Evolutionary conservation across 2,797 vertebrate species (phyloP).

Genomic region (Macrochelys suwanniensis): DNA sequence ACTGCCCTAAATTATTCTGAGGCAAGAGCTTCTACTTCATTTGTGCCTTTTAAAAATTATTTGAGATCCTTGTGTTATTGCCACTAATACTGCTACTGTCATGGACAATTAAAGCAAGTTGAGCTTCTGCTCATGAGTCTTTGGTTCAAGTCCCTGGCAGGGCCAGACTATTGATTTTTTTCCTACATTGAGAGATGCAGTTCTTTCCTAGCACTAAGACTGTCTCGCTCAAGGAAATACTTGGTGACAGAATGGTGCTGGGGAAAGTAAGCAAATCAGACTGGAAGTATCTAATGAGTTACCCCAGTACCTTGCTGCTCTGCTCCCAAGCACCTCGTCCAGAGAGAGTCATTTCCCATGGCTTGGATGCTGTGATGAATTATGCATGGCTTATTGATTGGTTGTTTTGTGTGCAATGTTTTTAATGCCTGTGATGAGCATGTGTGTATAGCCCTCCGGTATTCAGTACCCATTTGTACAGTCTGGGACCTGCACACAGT

Average conservation of each 20-base stretch:
- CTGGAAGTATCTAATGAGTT: not conserved
- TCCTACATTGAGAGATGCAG: rapidly evolving
- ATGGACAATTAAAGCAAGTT: rapidly evolving
- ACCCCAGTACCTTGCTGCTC: not conserved
- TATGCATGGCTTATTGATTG: not conserved
- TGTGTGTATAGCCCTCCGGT: not conserved
- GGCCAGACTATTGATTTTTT: not conserved
- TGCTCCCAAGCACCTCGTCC: not conserved
- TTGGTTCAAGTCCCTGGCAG: not conserved
- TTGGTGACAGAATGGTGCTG: not conserved
- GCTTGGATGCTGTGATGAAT: not conserved
- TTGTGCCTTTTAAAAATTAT: not conserved
- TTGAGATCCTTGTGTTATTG: not conserved
- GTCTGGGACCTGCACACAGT: not conserved
- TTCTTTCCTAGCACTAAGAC: not conserved
- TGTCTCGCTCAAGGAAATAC: not conserved
- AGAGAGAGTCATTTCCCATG: not conserved
- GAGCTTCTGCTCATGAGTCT: not conserved
- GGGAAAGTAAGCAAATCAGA: slow-evolving; percentile 13
- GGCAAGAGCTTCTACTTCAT: not conserved
- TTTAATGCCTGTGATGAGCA: not conserved
- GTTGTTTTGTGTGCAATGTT: not conserved
- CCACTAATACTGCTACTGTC: rapidly evolving
- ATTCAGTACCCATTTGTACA: not conserved
- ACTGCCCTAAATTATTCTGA: not conserved